Percentiles rank a stretch among this genome's conserved stretches.
phyloP scores from a whole-genome alignment of 1,140 invertebrate species.

The Ostrea edulis region DNA sequence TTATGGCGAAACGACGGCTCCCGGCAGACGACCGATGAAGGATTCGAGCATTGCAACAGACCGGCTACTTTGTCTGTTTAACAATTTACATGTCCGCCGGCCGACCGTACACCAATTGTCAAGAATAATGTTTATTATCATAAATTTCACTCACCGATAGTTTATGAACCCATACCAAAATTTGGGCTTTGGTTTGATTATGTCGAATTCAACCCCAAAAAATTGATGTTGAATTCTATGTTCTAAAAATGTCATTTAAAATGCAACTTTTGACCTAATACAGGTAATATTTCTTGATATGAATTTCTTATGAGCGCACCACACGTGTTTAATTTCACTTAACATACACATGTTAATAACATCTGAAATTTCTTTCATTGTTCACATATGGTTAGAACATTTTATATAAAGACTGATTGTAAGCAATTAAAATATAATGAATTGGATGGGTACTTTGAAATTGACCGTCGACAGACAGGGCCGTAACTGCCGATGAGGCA shows the following conservation, averaged over 20 bases:
- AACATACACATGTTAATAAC: neutral
- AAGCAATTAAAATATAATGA: neutral
- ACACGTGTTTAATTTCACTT: neutral
- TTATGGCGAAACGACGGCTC: conserved; percentile 16
- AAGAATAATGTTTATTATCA: conserved; percentile 27
- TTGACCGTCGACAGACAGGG: too few species aligned
- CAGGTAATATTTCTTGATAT: neutral
- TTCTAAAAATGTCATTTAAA: neutral
- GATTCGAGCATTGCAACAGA: conserved; percentile 28
- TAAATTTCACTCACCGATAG: conserved; percentile 29
- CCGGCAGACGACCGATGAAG: conserved; percentile 27
- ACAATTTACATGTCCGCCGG: conserved; percentile 36
- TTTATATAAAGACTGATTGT: neutral
- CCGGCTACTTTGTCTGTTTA: conserved; percentile 23
- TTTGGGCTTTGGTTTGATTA: neutral
- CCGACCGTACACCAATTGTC: conserved; percentile 4
- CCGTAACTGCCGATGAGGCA: too few species aligned
- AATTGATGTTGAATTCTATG: neutral
- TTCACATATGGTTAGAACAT: neutral
- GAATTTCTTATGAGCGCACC: neutral
- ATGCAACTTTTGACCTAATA: neutral
- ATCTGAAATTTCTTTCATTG: neutral
- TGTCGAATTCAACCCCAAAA: neutral
- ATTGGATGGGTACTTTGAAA: too few species aligned
- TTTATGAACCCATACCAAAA: conserved; percentile 24